These are phyloP conservation scores for Nephrotoma flavescens DNA, from an alignment of 2,888 invertebrate genomes.

Conservation along the genomic window DNA sequence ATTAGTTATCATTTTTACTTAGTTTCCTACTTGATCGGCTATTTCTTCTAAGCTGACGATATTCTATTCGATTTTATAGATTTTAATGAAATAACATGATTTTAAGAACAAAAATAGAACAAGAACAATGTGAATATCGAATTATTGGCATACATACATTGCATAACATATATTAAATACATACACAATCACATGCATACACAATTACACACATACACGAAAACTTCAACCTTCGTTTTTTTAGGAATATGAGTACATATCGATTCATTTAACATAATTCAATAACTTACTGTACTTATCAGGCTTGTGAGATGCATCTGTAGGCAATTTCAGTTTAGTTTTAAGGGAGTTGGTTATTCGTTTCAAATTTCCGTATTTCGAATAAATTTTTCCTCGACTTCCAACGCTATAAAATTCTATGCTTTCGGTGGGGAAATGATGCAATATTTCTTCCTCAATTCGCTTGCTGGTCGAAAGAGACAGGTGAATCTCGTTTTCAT, in stretches of 20 bases:
- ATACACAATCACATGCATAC: neutral
- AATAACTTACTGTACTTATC: neutral
- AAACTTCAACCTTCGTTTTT: too few species aligned
- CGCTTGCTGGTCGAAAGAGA: conserved; percentile 11
- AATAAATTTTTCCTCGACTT: conserved; percentile 1
- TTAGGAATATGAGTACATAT: too few species aligned
- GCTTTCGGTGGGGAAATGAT: neutral
- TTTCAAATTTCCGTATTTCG: neutral
- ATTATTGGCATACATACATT: neutral
- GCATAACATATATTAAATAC: neutral
- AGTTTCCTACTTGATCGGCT: too few species aligned
- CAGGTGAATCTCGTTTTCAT: conserved; percentile 12
- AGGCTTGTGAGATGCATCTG: neutral
- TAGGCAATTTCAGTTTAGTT: neutral
- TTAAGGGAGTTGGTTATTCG: neutral
- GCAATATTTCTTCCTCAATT: conserved; percentile 15
- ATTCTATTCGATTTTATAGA: too few species aligned
- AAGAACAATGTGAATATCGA: too few species aligned
- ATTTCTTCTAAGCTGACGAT: too few species aligned
- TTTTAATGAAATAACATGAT: too few species aligned
- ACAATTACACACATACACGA: too few species aligned
- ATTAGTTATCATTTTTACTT: too few species aligned
- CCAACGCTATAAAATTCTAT: neutral
- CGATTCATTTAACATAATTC: too few species aligned
- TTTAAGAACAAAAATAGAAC: too few species aligned